Base-by-base conservation (phyloP, 2,888 invertebrate species). In the Malthinus seriepunctatus region DNA sequence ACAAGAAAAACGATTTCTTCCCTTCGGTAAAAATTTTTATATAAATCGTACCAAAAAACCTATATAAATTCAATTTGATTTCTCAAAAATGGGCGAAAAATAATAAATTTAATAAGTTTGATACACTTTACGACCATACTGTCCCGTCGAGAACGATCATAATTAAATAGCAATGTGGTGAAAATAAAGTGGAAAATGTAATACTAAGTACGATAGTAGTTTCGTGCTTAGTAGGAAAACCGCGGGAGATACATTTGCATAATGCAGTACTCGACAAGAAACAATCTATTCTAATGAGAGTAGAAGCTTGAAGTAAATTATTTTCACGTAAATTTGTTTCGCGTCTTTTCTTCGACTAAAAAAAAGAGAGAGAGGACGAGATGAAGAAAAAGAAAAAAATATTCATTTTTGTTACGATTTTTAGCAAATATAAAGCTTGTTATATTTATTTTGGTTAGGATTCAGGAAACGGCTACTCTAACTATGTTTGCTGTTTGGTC, bases 401-500 rank as follows among this genome's bases (percentile, higher is more conserved):
- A 38, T 56, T 56, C 56, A 56, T 64, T 61, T 60, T 52, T 65
- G 65, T 65, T 52, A 48, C 61, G 37, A 62, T 60, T 63, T 23
- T 64, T 55, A 49, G 64, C 50, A 62, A 62, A 64, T 56, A 53
- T 23, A 5, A 23, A 23, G 23, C 3, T 47, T 44, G 48, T 14
- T 49, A 15, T 67, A 67, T 70, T 70, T 69, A 68, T 66, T 69
- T 67, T 67, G 59, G 67, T 63, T 74, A 70, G 66, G 70, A 76
- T 77, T 73, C 76, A 68, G 63, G 69, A 62, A 66, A 69, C 73
- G 73, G 68, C 69, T 64, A 65, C 69, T 64, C 67, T 77, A 77
- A 77, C 76, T 70, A 71, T 73, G 73, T 77, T 77, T 74, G 71
- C 71, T 75, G 75, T 76, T 77, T 76, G 76, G 76, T 76, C 76